Evolutionary conservation across 2,888 invertebrate genomes (phyloP).

Genomic region (Papilio protenor): DNA sequence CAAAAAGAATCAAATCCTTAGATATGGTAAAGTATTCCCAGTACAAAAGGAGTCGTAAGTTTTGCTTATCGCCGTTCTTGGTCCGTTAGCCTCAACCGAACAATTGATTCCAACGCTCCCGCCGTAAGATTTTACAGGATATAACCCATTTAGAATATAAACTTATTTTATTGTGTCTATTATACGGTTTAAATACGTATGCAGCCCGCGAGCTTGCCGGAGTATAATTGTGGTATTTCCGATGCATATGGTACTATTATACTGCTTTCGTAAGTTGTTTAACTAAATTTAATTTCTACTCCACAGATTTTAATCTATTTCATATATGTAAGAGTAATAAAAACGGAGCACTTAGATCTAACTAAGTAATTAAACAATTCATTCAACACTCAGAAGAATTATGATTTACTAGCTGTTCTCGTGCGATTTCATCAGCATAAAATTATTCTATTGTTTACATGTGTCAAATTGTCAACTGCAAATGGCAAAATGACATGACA

Average conservation of each 20-base stretch:
- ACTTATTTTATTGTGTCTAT: conserved; percentile 73
- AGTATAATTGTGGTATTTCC: conserved; percentile 43
- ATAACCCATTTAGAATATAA: conserved; percentile 71
- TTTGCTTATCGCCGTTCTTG: conserved; percentile 75
- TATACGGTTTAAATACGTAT: conserved; percentile 54
- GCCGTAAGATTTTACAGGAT: conserved; percentile 64
- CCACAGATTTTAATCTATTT: conserved; percentile 18
- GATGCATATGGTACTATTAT: conserved; percentile 39
- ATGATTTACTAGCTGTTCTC: too few relatives aligned
- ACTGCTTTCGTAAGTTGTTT: conserved; percentile 35
- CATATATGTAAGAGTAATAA: background rate
- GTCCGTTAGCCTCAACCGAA: conserved; percentile 74
- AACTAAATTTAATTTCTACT: conserved; percentile 36
- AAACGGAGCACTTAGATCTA: background rate
- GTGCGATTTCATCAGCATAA: too few relatives aligned
- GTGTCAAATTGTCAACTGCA: too few relatives aligned
- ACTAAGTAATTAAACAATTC: background rate
- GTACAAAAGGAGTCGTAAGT: conserved; percentile 78
- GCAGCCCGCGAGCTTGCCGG: conserved; percentile 45
- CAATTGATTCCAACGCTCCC: conserved; percentile 75
- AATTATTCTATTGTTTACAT: too few relatives aligned
- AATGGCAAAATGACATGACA: too few relatives aligned
- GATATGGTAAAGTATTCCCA: conserved; percentile 70
- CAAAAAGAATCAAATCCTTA: conserved; percentile 55
- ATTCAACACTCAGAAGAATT: background rate